Percentiles rank a stretch among this genome's conserved stretches.
These are phyloP conservation scores for Chironomus riparius DNA, from an alignment of 2,888 invertebrate species.

Conservation along the genomic window DNA sequence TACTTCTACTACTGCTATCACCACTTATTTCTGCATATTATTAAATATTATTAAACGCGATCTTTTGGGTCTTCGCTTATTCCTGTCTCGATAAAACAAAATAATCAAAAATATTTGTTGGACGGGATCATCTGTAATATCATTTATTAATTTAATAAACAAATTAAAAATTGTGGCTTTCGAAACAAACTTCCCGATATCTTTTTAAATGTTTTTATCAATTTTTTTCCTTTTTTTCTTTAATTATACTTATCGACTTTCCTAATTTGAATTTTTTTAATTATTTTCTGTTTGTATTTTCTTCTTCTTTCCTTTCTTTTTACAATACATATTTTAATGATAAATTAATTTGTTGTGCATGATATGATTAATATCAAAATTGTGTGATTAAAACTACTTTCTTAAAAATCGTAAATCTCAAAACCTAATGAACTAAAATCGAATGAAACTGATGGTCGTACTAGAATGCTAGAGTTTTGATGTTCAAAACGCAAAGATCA, in stretches of 20 bases:
- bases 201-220: not conserved
- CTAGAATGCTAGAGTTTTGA: conserved; percentile 57
- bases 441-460: not conserved
- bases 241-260: not conserved
- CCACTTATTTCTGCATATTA: too few relatives aligned
- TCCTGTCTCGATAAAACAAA: too few relatives aligned
- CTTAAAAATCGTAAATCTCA: not conserved
- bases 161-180: not conserved
- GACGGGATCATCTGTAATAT: too few relatives aligned
- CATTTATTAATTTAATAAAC: too few relatives aligned
- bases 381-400: not conserved
- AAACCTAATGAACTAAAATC: not conserved
- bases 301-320: conserved; percentile 13
- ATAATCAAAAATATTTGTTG: too few relatives aligned
- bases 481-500: conserved; percentile 86
- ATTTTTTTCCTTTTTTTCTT: not conserved
- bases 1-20: too few relatives aligned
- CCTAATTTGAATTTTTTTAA: not conserved
- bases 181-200: not conserved
- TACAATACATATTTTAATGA: not conserved
- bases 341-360: not conserved
- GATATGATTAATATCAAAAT: not conserved
- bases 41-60: too few relatives aligned
- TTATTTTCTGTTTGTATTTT: not conserved
- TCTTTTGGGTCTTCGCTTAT: too few relatives aligned